Percentiles rank a stretch among this genome's conserved stretches.
Evolutionary conservation across 2,797 vertebrate species (phyloP).

Genomic region (Lutjanus campechanus): DNA sequence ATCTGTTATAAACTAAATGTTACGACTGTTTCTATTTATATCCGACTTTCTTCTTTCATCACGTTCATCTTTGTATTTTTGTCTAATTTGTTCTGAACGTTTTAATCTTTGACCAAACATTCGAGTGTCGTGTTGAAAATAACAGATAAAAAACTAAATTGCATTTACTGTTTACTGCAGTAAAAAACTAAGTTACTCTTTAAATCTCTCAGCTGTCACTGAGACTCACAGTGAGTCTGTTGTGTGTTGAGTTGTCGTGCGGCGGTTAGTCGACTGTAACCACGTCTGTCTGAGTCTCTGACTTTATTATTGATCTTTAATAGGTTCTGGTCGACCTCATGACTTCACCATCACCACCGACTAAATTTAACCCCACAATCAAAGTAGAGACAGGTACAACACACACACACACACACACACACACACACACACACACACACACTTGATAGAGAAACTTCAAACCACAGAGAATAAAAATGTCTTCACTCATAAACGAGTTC

Average conservation of each 20-base stretch:
- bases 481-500: neutral
- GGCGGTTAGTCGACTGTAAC: neutral
- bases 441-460: neutral
- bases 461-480: neutral
- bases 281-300: neutral
- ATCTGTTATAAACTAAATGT: neutral
- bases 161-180: no score
- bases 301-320: neutral
- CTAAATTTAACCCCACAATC: neutral
- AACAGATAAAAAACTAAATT: no score
- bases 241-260: no score
- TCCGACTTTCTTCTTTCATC: no score
- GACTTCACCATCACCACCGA: neutral
- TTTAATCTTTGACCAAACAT: no score
- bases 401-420: no score
- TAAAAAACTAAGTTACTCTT: no score
- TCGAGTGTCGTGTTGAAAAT: no score
- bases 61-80: neutral
- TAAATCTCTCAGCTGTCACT: no score
- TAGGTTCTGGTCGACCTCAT: constrained; percentile 12
- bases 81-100: no score
- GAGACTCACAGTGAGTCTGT: no score
- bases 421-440: no score
- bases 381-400: neutral
- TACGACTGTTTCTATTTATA: neutral